These are phyloP conservation scores for Uloborus plumipes DNA, from an alignment of 2,888 invertebrate species.

Conservation along the genomic window DNA sequence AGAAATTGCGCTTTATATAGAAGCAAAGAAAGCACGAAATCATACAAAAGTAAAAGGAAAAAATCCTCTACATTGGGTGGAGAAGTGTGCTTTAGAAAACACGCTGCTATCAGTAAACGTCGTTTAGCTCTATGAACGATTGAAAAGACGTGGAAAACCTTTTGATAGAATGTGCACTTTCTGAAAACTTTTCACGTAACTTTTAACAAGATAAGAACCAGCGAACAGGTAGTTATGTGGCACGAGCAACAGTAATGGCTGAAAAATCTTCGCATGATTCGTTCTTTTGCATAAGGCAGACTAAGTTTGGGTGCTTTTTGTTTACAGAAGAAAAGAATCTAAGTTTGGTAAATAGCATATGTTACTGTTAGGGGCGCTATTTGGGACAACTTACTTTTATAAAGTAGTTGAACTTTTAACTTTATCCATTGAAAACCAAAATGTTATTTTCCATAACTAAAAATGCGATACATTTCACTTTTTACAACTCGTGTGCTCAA, in stretches of 20 bases:
- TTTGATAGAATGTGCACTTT: conserved; percentile 46
- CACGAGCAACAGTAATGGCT: conserved; percentile 16
- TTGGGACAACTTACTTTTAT: too few species aligned
- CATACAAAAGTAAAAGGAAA: too few species aligned
- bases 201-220: conserved; percentile 43
- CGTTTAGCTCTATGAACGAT: conserved; percentile 43
- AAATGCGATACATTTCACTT: too few species aligned
- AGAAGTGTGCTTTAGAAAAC: conserved; percentile 9
- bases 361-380: too few species aligned
- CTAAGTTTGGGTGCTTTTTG: background rate
- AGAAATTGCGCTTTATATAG: too few species aligned
- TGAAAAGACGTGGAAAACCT: conserved; percentile 29
- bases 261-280: conserved; percentile 19
- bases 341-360: too few species aligned
- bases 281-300: conserved; percentile 6
- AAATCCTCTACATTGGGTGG: too few species aligned
- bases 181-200: conserved; percentile 40
- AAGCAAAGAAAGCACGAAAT: too few species aligned
- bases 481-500: too few species aligned
- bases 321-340: conserved; percentile 6
- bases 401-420: too few species aligned
- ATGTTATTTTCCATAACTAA: too few species aligned
- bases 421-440: too few species aligned
- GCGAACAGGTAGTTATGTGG: conserved; percentile 21
- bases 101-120: conserved; percentile 49